phyloP scores from a whole-genome alignment of 2,797 vertebrate genomes.

The Halcyon smyrnensis region DNA sequence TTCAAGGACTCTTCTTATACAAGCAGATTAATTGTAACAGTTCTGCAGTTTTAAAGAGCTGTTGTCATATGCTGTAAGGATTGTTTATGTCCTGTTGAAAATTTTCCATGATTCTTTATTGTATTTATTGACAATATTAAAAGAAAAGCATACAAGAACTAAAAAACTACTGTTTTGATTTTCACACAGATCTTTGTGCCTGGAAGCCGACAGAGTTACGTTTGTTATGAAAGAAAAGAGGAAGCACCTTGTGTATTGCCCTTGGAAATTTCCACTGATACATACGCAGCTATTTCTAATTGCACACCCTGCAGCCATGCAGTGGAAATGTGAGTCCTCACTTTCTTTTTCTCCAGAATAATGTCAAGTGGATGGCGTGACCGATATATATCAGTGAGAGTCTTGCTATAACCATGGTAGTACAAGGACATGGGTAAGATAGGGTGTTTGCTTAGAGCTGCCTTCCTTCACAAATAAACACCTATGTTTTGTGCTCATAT shows the following conservation, averaged over 20 bases:
- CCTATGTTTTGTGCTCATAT: background rate
- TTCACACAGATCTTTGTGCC: background rate
- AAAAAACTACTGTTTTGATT: background rate
- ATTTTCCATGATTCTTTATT: background rate
- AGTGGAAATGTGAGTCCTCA: background rate
- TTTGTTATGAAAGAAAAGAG: conserved; percentile 6
- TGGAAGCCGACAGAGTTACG: background rate
- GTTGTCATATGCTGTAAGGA: background rate
- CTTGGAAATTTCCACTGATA: conserved; percentile 51
- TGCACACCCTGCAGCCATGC: background rate
- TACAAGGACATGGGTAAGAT: background rate
- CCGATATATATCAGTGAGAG: background rate
- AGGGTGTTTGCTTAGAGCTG: background rate
- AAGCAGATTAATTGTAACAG: background rate
- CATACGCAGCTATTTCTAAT: background rate
- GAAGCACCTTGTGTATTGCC: conserved; percentile 21
- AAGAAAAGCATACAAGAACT: background rate
- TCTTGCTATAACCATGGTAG: background rate
- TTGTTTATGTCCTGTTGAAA: background rate
- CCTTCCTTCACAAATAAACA: background rate
- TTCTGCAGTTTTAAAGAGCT: background rate
- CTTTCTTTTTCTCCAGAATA: background rate
- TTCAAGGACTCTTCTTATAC: background rate
- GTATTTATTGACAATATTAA: background rate
- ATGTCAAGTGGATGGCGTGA: background rate